Evolutionary conservation across 2,888 invertebrate genomes (phyloP).

Genomic region (Acrobasis consociella): DNA sequence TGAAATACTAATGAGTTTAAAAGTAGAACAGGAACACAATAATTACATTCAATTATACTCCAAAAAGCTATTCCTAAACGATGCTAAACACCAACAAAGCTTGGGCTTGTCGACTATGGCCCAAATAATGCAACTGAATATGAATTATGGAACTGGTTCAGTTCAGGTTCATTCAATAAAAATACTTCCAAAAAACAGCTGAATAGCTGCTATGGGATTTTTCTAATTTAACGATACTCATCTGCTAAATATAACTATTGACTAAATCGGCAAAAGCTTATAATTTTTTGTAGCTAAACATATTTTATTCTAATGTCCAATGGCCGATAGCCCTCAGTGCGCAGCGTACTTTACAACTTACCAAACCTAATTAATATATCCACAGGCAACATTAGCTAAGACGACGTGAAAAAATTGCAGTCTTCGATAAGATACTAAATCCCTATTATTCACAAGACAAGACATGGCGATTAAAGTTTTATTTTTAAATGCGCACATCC

Average conservation of each 20-base stretch:
- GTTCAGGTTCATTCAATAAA: too few species aligned
- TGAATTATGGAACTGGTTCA: too few species aligned
- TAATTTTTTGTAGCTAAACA: neutral
- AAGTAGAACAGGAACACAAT: neutral
- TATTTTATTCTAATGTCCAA: neutral
- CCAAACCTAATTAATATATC: slow-evolving; percentile 55
- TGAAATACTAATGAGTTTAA: neutral
- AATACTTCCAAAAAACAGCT: too few species aligned
- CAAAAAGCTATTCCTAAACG: neutral
- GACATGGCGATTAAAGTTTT: slow-evolving; percentile 58
- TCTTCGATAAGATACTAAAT: slow-evolving; percentile 76
- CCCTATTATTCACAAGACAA: slow-evolving; percentile 65
- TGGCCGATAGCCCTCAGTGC: slow-evolving; percentile 39
- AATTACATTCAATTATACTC: neutral
- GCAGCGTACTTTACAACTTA: slow-evolving; percentile 48
- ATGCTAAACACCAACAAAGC: too few species aligned
- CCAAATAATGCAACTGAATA: too few species aligned
- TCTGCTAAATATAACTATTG: too few species aligned
- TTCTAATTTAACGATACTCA: too few species aligned
- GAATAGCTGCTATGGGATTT: too few species aligned
- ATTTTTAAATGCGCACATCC: slow-evolving; percentile 20
- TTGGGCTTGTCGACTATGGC: too few species aligned
- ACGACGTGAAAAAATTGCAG: slow-evolving; percentile 73
- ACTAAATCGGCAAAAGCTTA: too few species aligned
- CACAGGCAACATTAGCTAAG: slow-evolving; percentile 69